Evolutionary conservation across 2,888 invertebrate genomes (phyloP), one percentile per base, ranked within the genome.

Genomic region (Ferdinandea cuprea): DNA sequence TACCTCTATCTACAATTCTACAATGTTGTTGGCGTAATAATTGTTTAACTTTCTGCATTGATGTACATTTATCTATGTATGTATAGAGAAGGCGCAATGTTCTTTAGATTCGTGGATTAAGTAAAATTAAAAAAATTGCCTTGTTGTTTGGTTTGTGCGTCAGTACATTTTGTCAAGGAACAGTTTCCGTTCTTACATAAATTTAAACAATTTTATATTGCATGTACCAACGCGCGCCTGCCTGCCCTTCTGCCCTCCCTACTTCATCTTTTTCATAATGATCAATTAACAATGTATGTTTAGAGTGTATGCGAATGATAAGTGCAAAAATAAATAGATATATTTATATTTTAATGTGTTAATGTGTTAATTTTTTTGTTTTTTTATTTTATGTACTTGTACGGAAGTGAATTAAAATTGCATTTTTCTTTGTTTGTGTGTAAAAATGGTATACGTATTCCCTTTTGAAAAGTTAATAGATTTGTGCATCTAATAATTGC

Each of bases 401-500:
- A 65, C 63, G 56, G 68, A 69, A 59, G 72, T 72, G 78, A 77
- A 77, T 52, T 63, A 48, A 61, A 66, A 77, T 63, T 69, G 52
- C 56, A 46, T 54, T 42, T 48, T 42, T 58, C 0, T 50, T 40
- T 19, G 52, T 59, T 50, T 37, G 40, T 46, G 54, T 77, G 81
- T 73, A 73, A 79, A 80, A 76, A 71, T 69, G 74, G 80, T 76
- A 81, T 71, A 46, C 52, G 54, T 59, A 46, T 80, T 65, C 37
- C 28, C n/a, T 40, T 59, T 59, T 68, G 54, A 71, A 74, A 80
- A 74, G 50, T 74, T 80, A 58, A 68, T 72, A 77, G 59, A 83
- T 78, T 83, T 83, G 83, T 83, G 83, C 83, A 83, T 78, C 66
- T 81, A 71, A 66, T 74, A 77, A 72, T 83, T 73, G 78, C 72